phyloP scores from a whole-genome alignment of 2,888 invertebrate species.

The Cantharis rufa region DNA sequence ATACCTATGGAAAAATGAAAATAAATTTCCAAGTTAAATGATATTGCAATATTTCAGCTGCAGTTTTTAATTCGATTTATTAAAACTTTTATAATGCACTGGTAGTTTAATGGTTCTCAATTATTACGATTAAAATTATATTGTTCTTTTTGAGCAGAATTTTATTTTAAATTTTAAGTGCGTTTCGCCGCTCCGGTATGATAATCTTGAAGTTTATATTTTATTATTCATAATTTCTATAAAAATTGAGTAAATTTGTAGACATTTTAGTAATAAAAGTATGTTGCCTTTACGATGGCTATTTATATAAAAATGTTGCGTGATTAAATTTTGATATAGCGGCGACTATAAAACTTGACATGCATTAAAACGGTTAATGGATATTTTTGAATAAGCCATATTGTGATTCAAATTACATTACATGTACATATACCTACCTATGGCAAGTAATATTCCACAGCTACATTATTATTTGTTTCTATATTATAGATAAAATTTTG shows the following conservation, averaged over 20 bases:
- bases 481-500: background rate
- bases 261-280: background rate
- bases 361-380: slow-evolving; percentile 7
- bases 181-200: background rate
- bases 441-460: background rate
- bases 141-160: background rate
- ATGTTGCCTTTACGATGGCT: slow-evolving; percentile 1
- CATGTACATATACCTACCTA: background rate
- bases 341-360: slow-evolving; percentile 2
- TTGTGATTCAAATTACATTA: background rate
- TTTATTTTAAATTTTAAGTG: background rate
- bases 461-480: background rate
- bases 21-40: background rate
- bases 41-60: background rate
- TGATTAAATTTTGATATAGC: slow-evolving; percentile 9
- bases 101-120: background rate
- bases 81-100: background rate
- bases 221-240: background rate
- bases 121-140: background rate
- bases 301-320: slow-evolving; percentile 9
- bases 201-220: background rate
- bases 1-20: background rate
- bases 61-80: background rate
- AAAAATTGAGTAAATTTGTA: background rate
- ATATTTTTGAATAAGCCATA: slow-evolving; percentile 2